A percentile compares a stretch with the other conserved stretches of the same genome.
Conservation (phyloP, 2,113 vertebrate genomes). For the Pelusios castaneus region DNA sequence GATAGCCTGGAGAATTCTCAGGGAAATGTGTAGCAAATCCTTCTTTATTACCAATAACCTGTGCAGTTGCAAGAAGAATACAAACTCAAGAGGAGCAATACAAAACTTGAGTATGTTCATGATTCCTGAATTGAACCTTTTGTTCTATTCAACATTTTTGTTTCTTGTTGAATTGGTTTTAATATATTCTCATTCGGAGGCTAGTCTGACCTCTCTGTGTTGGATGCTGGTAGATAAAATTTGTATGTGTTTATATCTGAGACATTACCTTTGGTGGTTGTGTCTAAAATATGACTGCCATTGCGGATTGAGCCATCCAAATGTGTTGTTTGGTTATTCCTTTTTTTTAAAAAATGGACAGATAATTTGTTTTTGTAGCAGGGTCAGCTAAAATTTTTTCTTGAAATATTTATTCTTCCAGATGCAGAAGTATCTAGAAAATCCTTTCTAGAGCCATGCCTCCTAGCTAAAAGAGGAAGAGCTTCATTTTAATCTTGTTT, state of each 20-base stretch:
- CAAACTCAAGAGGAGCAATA: constrained; percentile 21
- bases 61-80: background rate
- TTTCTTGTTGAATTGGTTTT: background rate
- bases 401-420: background rate
- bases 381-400: background rate
- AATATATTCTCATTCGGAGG: background rate
- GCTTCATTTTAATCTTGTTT: too few relatives aligned
- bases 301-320: accelerated
- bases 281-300: too few relatives aligned
- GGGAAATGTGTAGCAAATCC: background rate
- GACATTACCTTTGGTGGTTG: too few relatives aligned
- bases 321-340: too few relatives aligned
- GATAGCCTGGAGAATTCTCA: background rate
- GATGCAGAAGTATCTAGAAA: background rate
- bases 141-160: constrained; percentile 45
- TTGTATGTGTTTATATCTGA: background rate
- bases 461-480: accelerated
- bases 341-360: background rate
- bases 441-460: background rate
- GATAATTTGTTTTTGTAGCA: background rate
- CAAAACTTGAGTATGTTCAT: background rate
- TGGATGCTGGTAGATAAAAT: accelerated
- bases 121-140: constrained; percentile 23
- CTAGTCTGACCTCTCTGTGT: background rate
- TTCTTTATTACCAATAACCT: background rate